Evolutionary conservation across 2,113 vertebrate genomes (phyloP).

Genomic region (Dipodomys merriami): DNA sequence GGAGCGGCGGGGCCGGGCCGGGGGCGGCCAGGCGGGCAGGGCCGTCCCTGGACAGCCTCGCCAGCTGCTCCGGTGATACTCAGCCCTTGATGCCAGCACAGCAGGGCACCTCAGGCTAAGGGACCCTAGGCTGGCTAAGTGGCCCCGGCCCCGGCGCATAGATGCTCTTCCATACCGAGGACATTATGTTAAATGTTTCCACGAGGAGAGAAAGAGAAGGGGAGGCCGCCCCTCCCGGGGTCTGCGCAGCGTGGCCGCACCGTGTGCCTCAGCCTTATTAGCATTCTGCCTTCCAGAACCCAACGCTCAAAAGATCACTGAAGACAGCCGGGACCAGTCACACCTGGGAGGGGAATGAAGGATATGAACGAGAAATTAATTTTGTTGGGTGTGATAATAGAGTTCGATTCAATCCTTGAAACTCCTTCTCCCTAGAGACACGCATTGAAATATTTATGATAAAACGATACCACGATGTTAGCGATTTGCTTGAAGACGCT

Average conservation of each 20-base stretch:
- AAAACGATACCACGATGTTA: not conserved
- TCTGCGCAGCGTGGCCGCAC: too few relatives aligned
- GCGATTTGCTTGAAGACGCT: not conserved
- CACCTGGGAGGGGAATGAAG: slow-evolving; percentile 8
- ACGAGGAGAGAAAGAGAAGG: not conserved
- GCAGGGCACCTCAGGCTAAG: not conserved
- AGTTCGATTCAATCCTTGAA: slow-evolving; percentile 21
- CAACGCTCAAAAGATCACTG: not conserved
- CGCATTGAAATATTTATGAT: slow-evolving; percentile 53
- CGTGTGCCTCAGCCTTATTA: fast-evolving
- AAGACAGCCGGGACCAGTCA: not conserved
- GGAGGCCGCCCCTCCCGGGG: not conserved
- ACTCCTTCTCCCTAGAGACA: slow-evolving; percentile 50
- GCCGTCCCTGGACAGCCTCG: not conserved
- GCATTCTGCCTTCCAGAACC: not conserved
- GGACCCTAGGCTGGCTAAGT: slow-evolving; percentile 16
- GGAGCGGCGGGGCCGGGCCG: not conserved
- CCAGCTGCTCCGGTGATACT: slow-evolving; percentile 62
- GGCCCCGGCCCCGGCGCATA: slow-evolving; percentile 24
- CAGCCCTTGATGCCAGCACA: not conserved
- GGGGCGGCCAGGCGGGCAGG: not conserved
- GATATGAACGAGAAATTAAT: slow-evolving; percentile 50
- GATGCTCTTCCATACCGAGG: not conserved
- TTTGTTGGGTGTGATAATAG: not conserved
- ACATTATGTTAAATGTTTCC: slow-evolving; percentile 23